Evolutionary conservation across 2,113 vertebrate species (phyloP).

Genomic region (Poecilia latipinna): DNA sequence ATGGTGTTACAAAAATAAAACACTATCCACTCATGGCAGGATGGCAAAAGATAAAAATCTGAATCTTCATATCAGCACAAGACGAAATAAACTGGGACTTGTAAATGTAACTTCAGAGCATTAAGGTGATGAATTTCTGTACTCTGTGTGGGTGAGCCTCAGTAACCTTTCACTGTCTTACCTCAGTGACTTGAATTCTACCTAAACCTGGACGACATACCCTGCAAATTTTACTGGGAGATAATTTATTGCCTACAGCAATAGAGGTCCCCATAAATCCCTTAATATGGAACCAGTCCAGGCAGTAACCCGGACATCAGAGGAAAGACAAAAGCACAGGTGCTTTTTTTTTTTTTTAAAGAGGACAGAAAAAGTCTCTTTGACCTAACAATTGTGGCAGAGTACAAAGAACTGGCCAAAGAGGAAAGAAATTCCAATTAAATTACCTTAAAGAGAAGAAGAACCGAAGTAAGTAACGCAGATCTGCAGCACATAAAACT

Average conservation of each 20-base stretch:
- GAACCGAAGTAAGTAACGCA: neutral
- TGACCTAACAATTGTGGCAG: constrained; percentile 7
- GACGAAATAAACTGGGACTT: neutral
- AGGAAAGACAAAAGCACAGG: constrained; percentile 22
- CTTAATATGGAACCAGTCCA: constrained; percentile 10
- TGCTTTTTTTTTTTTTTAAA: constrained; percentile 9
- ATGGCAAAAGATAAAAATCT: no score
- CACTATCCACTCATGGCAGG: no score
- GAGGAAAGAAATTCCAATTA: neutral
- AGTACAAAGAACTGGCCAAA: constrained; percentile 9
- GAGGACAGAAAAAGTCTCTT: constrained; percentile 3
- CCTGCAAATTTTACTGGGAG: constrained; percentile 30
- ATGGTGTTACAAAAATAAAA: no score
- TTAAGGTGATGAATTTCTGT: constrained; percentile 22
- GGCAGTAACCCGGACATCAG: constrained; percentile 48
- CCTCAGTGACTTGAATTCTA: constrained; percentile 46
- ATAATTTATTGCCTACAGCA: constrained; percentile 43
- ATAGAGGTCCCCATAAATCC: constrained; percentile 20
- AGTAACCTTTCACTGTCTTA: neutral
- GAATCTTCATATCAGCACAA: neutral
- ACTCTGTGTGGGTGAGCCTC: neutral
- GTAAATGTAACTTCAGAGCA: constrained; percentile 5
- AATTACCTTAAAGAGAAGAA: constrained; percentile 1
- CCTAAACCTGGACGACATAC: constrained; percentile 37
- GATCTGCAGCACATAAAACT: neutral